Percentiles rank a stretch among this genome's conserved stretches.
Evolutionary conservation across 2,888 invertebrate genomes (phyloP).

Genomic region (Hybos culiciformis): DNA sequence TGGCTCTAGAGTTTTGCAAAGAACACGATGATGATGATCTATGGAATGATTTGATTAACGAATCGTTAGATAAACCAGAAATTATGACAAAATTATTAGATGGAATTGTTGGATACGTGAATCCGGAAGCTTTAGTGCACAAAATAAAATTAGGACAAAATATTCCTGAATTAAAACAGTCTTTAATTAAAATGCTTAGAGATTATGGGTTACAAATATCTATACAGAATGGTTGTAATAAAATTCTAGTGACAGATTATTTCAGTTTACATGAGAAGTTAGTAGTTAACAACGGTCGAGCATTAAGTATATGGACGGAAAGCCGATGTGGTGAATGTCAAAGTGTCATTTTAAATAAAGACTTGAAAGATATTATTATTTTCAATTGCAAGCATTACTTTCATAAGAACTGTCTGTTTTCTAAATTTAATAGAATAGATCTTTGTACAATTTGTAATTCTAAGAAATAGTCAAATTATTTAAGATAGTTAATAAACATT

Average conservation of each 20-base stretch:
- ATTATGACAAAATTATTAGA: slow-evolving; percentile 45
- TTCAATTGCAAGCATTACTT: slow-evolving; percentile 86
- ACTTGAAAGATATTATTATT: slow-evolving; percentile 57
- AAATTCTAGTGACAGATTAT: slow-evolving; percentile 81
- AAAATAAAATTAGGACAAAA: slow-evolving; percentile 71
- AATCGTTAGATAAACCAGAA: slow-evolving; percentile 75
- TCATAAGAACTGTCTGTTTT: slow-evolving; percentile 73
- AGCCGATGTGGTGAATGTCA: slow-evolving; percentile 71
- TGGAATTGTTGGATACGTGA: slow-evolving; percentile 59
- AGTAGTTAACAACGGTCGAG: slow-evolving; percentile 62
- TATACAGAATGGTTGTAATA: slow-evolving; percentile 78
- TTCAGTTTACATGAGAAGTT: slow-evolving; percentile 74
- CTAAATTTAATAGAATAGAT: slow-evolving; percentile 31
- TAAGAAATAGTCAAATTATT: no score
- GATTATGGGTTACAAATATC: slow-evolving; percentile 85
- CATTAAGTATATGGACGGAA: slow-evolving; percentile 53
- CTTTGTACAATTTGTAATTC: not conserved
- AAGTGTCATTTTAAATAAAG: slow-evolving; percentile 58
- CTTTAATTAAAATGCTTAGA: slow-evolving; percentile 86
- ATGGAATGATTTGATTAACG: slow-evolving; percentile 82
- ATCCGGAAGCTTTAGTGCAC: slow-evolving; percentile 74
- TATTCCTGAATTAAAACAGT: slow-evolving; percentile 80
- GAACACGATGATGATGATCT: slow-evolving; percentile 88
- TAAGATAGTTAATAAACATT: no score
- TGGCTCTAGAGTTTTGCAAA: slow-evolving; percentile 93